phyloP scores from a whole-genome alignment of 2,113 vertebrate genomes.

The Hippocampus abdominalis region DNA sequence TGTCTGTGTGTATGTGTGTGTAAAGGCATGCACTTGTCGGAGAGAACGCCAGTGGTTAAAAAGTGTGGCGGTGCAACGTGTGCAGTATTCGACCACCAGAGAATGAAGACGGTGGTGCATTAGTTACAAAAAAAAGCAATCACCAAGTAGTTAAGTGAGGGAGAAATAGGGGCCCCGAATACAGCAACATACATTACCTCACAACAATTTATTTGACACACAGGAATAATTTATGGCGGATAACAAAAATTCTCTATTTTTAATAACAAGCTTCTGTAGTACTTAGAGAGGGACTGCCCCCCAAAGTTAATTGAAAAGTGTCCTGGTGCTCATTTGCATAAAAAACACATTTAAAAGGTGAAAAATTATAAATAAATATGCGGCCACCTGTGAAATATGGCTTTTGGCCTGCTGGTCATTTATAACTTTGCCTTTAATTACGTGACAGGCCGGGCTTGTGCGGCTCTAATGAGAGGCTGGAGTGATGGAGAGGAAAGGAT shows the following conservation, averaged over 20 bases:
- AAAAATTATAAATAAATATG: slow-evolving; percentile 77
- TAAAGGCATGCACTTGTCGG: neutral
- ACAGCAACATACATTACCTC: slow-evolving; percentile 46
- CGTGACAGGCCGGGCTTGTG: slow-evolving; percentile 66
- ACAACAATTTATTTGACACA: slow-evolving; percentile 55
- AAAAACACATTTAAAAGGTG: slow-evolving; percentile 74
- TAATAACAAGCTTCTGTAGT: slow-evolving; percentile 61
- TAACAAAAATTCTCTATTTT: slow-evolving; percentile 68
- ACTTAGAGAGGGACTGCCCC: slow-evolving; percentile 60
- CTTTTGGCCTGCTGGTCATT: slow-evolving; percentile 73
- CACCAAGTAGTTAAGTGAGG: slow-evolving; percentile 40
- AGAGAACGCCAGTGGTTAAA: slow-evolving; percentile 7
- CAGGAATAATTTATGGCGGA: slow-evolving; percentile 61
- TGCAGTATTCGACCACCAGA: slow-evolving; percentile 5
- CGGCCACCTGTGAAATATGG: slow-evolving; percentile 73
- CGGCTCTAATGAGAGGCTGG: slow-evolving; percentile 71
- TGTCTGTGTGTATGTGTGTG: slow-evolving; percentile 24
- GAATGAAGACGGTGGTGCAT: slow-evolving; percentile 10
- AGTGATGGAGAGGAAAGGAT: slow-evolving; percentile 66
- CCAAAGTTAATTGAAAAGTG: slow-evolving; percentile 76
- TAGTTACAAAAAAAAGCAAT: slow-evolving; percentile 50
- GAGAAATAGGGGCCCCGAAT: slow-evolving; percentile 37
- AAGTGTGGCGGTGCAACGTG: slow-evolving; percentile 20
- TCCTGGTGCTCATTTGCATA: slow-evolving; percentile 74
- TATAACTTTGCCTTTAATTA: slow-evolving; percentile 77